Evolutionary conservation across 2,888 invertebrate species (phyloP), one percentile per base, ranked within the genome.

Genomic region (Caenorhabditis becei): DNA sequence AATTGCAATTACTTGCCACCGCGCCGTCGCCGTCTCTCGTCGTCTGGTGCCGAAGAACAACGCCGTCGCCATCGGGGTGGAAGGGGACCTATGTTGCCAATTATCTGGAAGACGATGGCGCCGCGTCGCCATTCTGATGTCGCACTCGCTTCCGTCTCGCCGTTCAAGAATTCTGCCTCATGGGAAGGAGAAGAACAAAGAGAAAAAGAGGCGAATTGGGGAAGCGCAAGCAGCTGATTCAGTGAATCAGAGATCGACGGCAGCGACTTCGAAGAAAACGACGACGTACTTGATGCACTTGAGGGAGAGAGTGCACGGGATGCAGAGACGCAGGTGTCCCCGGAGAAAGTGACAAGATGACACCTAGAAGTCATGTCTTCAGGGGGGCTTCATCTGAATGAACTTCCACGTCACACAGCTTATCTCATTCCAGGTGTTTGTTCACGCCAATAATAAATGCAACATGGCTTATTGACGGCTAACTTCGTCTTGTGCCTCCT

Each of bases 1-100:
- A 65, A 72, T 72, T 72, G 72, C 72, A 72, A 72, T 66, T 75
- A 66, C 74, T 66, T 49, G 63, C 74, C 51, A 54, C 62, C 65
- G 11, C 49, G 35, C 24, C 24, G 5, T 23, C 37, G 8, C 5
- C 37, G 26, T 26, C 47, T 53, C 41, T 54, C 54, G 62, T 32
- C 32, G 54, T 72, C 56, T 63, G 56, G 63, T 28, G 56, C 23
- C 41, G 41, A n/a, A 59, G 41, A 59, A 41, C 41, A 59, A 54
- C 54, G 54, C 2, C 26, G 28, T 16, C 54, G 54, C 54, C 54
- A 54, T 54, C 26, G 26, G 28, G 54, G n/a, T 41, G 41, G 28
- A 41, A 41, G 23, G n/a, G 35, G 41, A 23, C 35, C 51, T 18
- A 61, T 54, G 54, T 54, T 66, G 53, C 65, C 65, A 66, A 66